Conservation (phyloP, 2,113 vertebrate genomes). For the Marmota monax region DNA sequence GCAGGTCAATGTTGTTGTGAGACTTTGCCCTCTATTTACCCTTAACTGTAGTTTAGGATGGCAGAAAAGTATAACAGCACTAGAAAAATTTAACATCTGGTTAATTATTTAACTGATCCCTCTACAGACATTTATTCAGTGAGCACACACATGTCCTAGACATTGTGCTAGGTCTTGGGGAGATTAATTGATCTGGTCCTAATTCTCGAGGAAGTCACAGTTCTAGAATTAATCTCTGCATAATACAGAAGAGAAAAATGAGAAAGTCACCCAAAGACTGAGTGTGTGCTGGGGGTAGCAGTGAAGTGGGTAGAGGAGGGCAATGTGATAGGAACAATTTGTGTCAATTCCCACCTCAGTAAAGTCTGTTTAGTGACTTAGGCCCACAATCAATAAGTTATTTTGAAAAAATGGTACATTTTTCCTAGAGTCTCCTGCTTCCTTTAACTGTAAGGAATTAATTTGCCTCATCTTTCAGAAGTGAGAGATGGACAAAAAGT, state of each 20-base stretch:
- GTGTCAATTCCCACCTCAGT: constrained; percentile 4
- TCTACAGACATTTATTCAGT: constrained; percentile 44
- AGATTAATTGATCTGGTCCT: constrained; percentile 38
- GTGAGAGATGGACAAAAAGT: constrained; percentile 31
- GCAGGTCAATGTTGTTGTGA: background rate
- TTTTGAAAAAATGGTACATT: constrained; percentile 26
- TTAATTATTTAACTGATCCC: constrained; percentile 62
- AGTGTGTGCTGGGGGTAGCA: background rate
- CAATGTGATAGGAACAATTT: background rate
- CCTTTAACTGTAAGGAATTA: constrained; percentile 55
- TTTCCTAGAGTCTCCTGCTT: constrained; percentile 30
- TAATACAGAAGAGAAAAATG: constrained; percentile 10
- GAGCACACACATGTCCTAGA: background rate
- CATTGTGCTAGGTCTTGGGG: background rate
- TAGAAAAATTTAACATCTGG: constrained; percentile 55
- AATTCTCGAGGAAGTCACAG: constrained; percentile 4
- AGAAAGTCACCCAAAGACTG: background rate
- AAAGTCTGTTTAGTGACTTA: constrained; percentile 44
- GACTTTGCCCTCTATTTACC: background rate
- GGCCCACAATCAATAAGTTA: constrained; percentile 31
- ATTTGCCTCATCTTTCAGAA: constrained; percentile 48
- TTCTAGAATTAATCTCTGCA: background rate
- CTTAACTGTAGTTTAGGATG: constrained; percentile 12
- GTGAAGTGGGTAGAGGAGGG: background rate
- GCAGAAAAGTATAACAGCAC: background rate